phyloP scores from a whole-genome alignment of 2,797 vertebrate species.

The Harpagifer antarcticus region DNA sequence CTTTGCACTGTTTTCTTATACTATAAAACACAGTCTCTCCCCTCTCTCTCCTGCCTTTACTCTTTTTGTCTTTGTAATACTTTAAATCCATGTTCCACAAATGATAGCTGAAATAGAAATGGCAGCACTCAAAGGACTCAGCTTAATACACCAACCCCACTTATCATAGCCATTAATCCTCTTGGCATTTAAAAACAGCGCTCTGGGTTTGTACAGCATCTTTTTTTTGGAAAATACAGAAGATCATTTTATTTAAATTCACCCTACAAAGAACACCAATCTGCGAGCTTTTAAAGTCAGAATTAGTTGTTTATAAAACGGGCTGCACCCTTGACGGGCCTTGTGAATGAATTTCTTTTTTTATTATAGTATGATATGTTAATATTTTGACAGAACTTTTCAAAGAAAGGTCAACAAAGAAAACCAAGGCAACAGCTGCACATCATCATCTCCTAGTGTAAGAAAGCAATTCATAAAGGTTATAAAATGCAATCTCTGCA shows the following conservation, averaged over 20 bases:
- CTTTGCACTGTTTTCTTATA: constrained; percentile 17
- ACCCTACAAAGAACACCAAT: constrained; percentile 51
- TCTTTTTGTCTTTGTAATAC: constrained; percentile 50
- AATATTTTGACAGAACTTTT: constrained; percentile 7
- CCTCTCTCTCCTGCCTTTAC: constrained; percentile 16
- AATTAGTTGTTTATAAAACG: constrained; percentile 21
- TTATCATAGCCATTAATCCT: constrained; percentile 72
- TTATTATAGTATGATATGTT: constrained; percentile 1
- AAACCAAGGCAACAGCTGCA: not conserved
- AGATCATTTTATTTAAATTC: constrained; percentile 47
- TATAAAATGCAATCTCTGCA: not conserved
- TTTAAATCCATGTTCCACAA: constrained; percentile 54
- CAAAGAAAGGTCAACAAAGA: not conserved
- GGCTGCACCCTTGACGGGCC: not conserved
- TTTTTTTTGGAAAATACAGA: constrained; percentile 46
- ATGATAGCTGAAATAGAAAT: constrained; percentile 62
- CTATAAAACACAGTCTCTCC: not conserved
- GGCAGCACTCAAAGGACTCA: constrained; percentile 66
- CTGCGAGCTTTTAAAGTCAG: constrained; percentile 22
- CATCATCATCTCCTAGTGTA: not conserved
- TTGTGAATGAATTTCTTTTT: not conserved
- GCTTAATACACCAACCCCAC: constrained; percentile 60
- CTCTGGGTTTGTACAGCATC: constrained; percentile 21
- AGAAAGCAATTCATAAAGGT: constrained; percentile 2
- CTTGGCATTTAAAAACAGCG: constrained; percentile 71